These are phyloP conservation scores for Drosophila falleni DNA, from an alignment of 2,888 invertebrate species.

Conservation along the genomic window DNA sequence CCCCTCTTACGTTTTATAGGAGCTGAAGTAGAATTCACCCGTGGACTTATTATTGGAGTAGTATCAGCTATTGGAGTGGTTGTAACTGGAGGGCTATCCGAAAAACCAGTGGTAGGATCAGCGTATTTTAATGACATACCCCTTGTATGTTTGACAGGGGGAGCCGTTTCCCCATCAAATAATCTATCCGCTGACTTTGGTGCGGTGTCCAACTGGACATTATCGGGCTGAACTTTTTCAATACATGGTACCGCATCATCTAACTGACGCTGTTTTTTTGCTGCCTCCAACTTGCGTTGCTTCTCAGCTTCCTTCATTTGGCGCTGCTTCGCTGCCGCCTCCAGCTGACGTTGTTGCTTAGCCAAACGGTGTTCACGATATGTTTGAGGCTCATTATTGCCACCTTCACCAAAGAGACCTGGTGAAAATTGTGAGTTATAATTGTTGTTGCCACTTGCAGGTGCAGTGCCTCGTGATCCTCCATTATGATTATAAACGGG, in stretches of 20 bases:
- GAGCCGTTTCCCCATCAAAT: background rate
- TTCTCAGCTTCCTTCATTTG: conserved; percentile 15
- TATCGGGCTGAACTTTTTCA: background rate
- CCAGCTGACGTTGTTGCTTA: conserved; percentile 37
- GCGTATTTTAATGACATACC: conserved; percentile 1
- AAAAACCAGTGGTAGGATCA: no score
- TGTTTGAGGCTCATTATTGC: conserved; percentile 63
- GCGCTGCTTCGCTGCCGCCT: background rate
- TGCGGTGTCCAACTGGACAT: conserved; percentile 65
- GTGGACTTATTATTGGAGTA: no score
- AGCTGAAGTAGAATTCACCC: no score
- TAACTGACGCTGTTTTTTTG: conserved; percentile 30
- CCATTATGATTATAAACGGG: background rate
- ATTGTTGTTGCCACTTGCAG: background rate
- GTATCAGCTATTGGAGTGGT: no score
- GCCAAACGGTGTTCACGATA: conserved; percentile 80
- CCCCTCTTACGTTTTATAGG: background rate
- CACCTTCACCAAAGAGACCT: no score
- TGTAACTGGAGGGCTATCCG: no score
- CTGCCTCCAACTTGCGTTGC: conserved; percentile 23
- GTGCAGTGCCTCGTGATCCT: no score
- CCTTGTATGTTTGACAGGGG: conserved; percentile 35
- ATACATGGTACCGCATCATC: background rate
- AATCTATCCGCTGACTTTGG: background rate
- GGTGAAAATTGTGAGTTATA: background rate